Conservation (phyloP, 2,888 invertebrate genomes). For the Cephus rjabovi region DNA sequence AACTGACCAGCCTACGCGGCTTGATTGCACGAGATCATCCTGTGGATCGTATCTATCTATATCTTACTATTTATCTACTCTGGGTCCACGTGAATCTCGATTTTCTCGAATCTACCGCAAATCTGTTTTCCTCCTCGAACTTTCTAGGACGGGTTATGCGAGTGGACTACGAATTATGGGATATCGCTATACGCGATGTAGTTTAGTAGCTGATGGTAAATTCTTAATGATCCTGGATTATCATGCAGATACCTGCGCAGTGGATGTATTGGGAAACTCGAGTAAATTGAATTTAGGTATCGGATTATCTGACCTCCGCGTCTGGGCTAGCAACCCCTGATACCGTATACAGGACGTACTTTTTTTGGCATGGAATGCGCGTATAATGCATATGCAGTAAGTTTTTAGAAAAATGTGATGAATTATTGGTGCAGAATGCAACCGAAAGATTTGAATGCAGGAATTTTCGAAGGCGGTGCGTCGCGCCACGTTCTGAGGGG, state of each 20-base stretch:
- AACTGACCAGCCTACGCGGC: slow-evolving; percentile 63
- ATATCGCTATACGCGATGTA: not conserved
- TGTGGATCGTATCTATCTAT: slow-evolving; percentile 21
- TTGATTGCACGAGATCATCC: slow-evolving; percentile 57
- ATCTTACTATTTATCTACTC: not conserved
- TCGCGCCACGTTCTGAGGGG: slow-evolving; percentile 5
- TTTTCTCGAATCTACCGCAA: not conserved
- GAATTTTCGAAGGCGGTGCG: not conserved
- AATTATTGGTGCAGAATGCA: not conserved
- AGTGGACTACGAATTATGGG: not conserved
- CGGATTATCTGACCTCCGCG: not conserved
- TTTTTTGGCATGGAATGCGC: not conserved
- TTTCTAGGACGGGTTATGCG: not conserved
- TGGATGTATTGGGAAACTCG: not conserved
- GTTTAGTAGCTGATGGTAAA: not conserved
- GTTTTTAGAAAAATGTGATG: not conserved
- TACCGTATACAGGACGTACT: not conserved
- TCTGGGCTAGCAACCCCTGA: not conserved
- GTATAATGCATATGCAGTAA: not conserved
- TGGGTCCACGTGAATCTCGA: not conserved
- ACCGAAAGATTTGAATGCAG: not conserved
- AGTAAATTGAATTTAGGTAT: not conserved
- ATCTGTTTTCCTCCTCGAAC: not conserved
- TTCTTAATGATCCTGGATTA: not conserved
- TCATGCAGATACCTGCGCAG: not conserved